Base-by-base conservation (phyloP, 2,797 vertebrate genomes). In the Varecia variegata region DNA sequence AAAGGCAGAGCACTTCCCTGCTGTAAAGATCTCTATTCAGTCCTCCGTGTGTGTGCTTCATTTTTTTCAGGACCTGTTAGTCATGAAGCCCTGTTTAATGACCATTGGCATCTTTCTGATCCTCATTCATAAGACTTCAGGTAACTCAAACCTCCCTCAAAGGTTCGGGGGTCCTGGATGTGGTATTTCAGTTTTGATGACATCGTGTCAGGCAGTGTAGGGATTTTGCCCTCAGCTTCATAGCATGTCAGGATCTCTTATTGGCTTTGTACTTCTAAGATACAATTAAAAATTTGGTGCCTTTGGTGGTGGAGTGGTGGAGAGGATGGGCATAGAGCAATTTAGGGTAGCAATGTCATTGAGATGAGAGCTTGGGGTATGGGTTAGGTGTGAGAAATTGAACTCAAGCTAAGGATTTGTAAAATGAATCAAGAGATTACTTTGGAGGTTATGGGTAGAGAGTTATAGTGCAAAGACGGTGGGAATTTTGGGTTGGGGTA, bases 31-130 rank as follows among this genome's bases (percentile, higher is more conserved):
- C 68, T 45, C 35, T 85, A 2, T 35, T 70, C 54, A 60, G 50
- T 40, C 32, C 8, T 43, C 54, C 45, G 25, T 79, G 54, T 43
- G 13, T 25, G 35, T 21, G 32, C 35, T 93, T 71, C 47, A 58
- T 83, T 82, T 56, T 56, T 90, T 32, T 82, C 47, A 62, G 77
- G 62, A 54, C 6, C 20, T 71, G 15, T 67, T 77, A 68, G 71
- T 88, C 70, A 97, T 93, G 93, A 97, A 95, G 96, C 43, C 56
- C 81, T 96, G 47, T 80, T 73, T 95, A 74, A 68, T 84, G 32
- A 93, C 43, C 43, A 77, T 93, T 95, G 82, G 62, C 71, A 50
- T 96, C 62, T 54, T 93, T 96, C 87, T 96, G 77, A 90, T 84
- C 80, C 77, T 95, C 70, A 40, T 80, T 84, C 65, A 74, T 68